phyloP scores from a whole-genome alignment of 30 jellyfish, hydroid and myxozoan genomes.

The Turritopsis rubra region DNA sequence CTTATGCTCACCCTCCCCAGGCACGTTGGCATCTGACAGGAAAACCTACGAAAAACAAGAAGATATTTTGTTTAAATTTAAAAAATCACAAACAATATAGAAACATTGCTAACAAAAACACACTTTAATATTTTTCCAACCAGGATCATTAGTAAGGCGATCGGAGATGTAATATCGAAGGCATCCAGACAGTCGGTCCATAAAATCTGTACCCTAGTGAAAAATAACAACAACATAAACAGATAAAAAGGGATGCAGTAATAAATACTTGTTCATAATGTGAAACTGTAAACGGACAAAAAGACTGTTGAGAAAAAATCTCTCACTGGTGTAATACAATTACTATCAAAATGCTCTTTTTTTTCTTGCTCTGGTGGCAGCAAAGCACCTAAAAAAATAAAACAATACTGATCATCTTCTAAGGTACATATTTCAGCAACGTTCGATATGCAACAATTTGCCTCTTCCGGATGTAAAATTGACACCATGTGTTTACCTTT shows the following conservation, averaged over 20 bases:
- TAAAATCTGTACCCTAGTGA: conserved; percentile 91
- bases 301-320: neutral
- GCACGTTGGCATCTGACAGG: conserved; percentile 92
- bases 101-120: neutral
- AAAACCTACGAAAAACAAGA: conserved; percentile 48
- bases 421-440: too few relatives aligned
- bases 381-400: conserved; percentile 57
- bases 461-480: too few relatives aligned
- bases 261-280: neutral
- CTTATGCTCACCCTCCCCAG: conserved; percentile 99
- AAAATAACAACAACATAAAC: neutral
- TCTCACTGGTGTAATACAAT: conserved; percentile 98
- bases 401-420: neutral
- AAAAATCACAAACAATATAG: neutral
- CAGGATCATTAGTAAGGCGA: conserved; percentile 84
- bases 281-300: neutral
- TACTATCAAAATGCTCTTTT: conserved; percentile 90
- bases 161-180: conserved; percentile 75
- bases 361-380: conserved; percentile 88
- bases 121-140: conserved; percentile 90
- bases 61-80: neutral
- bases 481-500: conserved; percentile 27
- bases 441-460: too few relatives aligned
- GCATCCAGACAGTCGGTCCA: conserved; percentile 84
- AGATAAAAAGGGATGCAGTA: neutral